These are phyloP conservation scores for Aphelinus certus DNA, from an alignment of 1,140 invertebrate genomes.

Conservation along the genomic window DNA sequence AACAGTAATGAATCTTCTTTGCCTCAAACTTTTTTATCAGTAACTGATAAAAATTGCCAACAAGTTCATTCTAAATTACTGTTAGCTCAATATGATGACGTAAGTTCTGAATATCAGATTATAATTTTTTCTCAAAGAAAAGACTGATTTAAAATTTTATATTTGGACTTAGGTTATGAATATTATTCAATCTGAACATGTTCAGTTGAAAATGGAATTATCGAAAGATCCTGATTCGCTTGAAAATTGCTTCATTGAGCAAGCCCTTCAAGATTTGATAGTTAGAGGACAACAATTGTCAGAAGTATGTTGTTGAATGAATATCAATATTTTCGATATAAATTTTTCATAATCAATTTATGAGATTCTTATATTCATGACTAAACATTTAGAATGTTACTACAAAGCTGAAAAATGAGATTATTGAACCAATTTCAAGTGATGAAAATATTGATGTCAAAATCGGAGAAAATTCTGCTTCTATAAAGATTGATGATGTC, in stretches of 20 bases:
- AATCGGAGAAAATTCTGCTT: constrained; percentile 12
- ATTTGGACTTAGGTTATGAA: constrained; percentile 63
- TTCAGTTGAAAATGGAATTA: constrained; percentile 74
- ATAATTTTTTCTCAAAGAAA: constrained; percentile 28
- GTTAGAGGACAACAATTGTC: constrained; percentile 56
- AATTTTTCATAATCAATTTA: too few relatives aligned
- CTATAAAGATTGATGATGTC: constrained; percentile 15
- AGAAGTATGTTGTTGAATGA: constrained; percentile 11
- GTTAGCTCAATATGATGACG: constrained; percentile 72
- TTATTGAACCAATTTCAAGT: neutral
- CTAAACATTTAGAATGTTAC: too few relatives aligned
- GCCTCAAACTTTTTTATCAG: constrained; percentile 58
- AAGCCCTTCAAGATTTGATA: constrained; percentile 76
- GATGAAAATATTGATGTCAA: constrained; percentile 20
- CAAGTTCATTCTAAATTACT: constrained; percentile 81
- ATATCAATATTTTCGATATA: neutral
- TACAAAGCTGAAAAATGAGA: neutral
- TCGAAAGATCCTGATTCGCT: constrained; percentile 77
- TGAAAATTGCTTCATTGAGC: constrained; percentile 85
- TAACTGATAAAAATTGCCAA: constrained; percentile 63
- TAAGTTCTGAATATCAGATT: constrained; percentile 55
- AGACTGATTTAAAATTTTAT: constrained; percentile 7
- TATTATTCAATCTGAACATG: constrained; percentile 79
- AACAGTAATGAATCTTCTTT: constrained; percentile 50
- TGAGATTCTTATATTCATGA: too few relatives aligned